phyloP scores from a whole-genome alignment of 2,113 vertebrate species.

The Pteropus alecto region DNA sequence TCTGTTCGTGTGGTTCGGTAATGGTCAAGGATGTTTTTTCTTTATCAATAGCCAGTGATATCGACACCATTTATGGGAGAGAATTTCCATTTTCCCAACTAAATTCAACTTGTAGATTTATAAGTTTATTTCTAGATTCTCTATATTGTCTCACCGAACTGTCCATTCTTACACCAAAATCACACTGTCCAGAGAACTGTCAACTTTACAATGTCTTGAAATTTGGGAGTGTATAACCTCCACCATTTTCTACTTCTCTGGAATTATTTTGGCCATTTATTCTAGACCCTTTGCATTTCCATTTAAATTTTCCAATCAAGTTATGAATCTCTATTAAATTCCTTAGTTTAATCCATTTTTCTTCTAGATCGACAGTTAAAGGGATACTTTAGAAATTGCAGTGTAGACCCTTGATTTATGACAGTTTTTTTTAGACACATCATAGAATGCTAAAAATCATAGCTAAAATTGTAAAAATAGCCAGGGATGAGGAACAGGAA shows the following conservation, averaged over 20 bases:
- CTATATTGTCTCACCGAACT: neutral
- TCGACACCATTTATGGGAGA: neutral
- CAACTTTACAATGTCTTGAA: neutral
- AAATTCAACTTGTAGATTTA: neutral
- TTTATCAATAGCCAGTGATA: neutral
- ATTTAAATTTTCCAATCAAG: neutral
- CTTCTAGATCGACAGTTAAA: neutral
- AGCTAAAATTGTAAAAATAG: neutral
- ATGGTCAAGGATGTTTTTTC: neutral
- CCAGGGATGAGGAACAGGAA: fast-evolving
- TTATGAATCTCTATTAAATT: neutral
- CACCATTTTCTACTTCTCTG: neutral
- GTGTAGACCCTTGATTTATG: neutral
- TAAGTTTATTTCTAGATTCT: neutral
- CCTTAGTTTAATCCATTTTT: neutral
- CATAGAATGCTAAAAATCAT: neutral
- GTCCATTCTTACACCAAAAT: neutral
- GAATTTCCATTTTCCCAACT: neutral
- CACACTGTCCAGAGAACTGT: too few relatives aligned
- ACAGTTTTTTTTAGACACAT: neutral
- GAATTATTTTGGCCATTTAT: neutral
- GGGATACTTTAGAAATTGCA: neutral
- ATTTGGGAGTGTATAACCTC: neutral
- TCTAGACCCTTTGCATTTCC: neutral
- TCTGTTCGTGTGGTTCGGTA: neutral